These are phyloP conservation scores for Xanthia togata DNA, from an alignment of 2,888 invertebrate species.

Conservation along the genomic window DNA sequence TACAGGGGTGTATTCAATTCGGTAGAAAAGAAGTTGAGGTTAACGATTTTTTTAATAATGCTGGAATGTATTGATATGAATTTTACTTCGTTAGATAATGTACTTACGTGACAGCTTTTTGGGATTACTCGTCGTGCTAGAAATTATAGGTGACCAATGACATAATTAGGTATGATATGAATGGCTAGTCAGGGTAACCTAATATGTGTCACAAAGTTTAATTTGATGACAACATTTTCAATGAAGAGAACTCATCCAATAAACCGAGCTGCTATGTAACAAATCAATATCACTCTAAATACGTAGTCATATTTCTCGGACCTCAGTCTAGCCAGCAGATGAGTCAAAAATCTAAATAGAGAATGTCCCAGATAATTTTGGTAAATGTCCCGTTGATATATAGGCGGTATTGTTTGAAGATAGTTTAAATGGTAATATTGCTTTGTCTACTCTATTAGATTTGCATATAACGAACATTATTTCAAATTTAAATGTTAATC, in stretches of 20 bases:
- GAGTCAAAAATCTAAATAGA: slow-evolving; percentile 53
- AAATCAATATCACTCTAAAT: slow-evolving; percentile 26
- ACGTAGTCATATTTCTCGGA: neutral
- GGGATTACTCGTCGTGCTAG: neutral
- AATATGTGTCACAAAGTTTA: slow-evolving; percentile 5
- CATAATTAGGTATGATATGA: neutral
- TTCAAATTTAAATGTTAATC: slow-evolving; percentile 68
- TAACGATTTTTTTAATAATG: neutral
- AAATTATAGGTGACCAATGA: neutral
- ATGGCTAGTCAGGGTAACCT: slow-evolving; percentile 15
- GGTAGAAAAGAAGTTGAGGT: neutral
- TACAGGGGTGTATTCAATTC: neutral
- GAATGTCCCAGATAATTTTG: slow-evolving; percentile 57
- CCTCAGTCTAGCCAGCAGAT: slow-evolving; percentile 11
- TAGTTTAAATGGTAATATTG: slow-evolving; percentile 68
- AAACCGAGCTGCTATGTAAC: neutral
- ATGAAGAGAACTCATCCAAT: slow-evolving; percentile 2
- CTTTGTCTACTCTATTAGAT: slow-evolving; percentile 66
- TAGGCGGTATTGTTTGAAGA: slow-evolving; percentile 67
- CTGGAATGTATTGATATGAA: neutral
- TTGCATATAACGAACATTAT: slow-evolving; percentile 66
- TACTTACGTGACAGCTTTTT: neutral
- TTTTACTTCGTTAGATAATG: neutral
- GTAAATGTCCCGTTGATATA: slow-evolving; percentile 61
- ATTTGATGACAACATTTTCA: slow-evolving; percentile 14